These are phyloP conservation scores for Empidonax alnorum DNA, from an alignment of 2,113 vertebrate genomes.

Conservation along the genomic window DNA sequence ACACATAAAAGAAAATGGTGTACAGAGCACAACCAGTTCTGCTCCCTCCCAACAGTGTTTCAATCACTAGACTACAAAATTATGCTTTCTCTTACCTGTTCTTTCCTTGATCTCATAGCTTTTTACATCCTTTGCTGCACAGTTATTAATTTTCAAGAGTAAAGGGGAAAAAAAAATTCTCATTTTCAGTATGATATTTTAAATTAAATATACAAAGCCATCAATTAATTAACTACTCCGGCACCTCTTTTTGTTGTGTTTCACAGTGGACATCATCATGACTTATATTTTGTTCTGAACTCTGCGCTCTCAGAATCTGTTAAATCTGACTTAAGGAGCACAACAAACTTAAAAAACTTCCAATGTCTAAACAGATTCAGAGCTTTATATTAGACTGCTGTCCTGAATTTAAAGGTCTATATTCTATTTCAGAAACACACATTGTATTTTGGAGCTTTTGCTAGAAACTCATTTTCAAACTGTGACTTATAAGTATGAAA, in stretches of 20 bases:
- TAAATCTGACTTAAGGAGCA: neutral
- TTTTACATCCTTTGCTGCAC: neutral
- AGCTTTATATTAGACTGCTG: neutral
- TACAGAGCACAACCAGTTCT: neutral
- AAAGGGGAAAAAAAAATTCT: neutral
- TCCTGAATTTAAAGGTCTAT: neutral
- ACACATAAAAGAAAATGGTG: neutral
- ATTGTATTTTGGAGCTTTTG: neutral
- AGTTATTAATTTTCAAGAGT: neutral
- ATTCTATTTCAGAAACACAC: neutral
- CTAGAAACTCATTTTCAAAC: neutral
- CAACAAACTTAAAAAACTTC: neutral
- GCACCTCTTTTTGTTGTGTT: neutral
- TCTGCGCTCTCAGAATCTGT: neutral
- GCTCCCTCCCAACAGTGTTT: neutral
- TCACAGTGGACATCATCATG: neutral
- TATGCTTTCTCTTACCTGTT: neutral
- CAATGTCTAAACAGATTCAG: neutral
- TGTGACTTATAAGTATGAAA: neutral
- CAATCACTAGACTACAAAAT: neutral
- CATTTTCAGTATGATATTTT: neutral
- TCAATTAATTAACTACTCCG: neutral
- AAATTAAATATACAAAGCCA: neutral
- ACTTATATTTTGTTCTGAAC: neutral
- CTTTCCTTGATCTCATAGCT: neutral